Percentiles rank a stretch among this genome's conserved stretches.
Evolutionary conservation across 2,113 vertebrate genomes (phyloP).

Genomic region (Herpetotheres cachinnans): DNA sequence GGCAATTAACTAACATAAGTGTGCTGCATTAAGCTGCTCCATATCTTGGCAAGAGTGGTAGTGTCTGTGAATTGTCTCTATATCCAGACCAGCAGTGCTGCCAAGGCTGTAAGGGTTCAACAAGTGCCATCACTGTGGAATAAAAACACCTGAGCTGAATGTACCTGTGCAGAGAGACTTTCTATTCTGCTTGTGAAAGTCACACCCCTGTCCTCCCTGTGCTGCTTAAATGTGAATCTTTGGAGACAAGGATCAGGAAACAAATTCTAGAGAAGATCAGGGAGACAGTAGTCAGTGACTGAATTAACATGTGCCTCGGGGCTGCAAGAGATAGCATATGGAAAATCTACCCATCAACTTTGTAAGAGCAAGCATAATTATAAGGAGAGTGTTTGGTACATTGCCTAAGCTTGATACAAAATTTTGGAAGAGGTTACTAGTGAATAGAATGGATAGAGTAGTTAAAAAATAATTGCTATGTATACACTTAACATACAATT

Average conservation of each 20-base stretch:
- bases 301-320: background rate
- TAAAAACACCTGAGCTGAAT: background rate
- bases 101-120: background rate
- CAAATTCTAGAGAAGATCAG: background rate
- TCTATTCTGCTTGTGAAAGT: background rate
- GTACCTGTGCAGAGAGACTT: background rate
- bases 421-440: background rate
- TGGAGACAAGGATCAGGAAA: background rate
- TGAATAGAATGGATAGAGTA: background rate
- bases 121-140: background rate
- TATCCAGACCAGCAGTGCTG: background rate
- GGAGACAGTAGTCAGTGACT: background rate
- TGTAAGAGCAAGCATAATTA: background rate
- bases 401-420: background rate
- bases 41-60: rapidly evolving
- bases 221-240: background rate
- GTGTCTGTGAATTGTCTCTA: background rate
- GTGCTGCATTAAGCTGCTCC: background rate
- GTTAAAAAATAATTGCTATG: too few species aligned
- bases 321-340: background rate
- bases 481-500: background rate
- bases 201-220: background rate
- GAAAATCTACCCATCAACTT: background rate
- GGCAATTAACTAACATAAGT: background rate
- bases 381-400: rapidly evolving